Evolutionary conservation across 2,113 vertebrate genomes (phyloP).

Genomic region (Ariopsis seemanni): DNA sequence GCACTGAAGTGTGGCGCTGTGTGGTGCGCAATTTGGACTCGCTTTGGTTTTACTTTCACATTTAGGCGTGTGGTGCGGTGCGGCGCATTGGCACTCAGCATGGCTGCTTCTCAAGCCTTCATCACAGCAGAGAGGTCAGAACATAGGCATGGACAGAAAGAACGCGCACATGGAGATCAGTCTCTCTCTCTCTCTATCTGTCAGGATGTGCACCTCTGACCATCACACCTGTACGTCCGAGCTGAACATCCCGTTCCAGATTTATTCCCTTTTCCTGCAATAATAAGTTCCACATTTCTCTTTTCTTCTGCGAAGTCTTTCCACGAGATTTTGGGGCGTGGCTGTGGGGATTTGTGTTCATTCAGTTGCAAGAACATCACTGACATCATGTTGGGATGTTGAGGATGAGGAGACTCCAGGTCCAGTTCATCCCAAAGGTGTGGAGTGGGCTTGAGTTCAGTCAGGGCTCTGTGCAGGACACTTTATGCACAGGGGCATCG

Average conservation of each 20-base stretch:
- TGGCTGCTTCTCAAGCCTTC: neutral
- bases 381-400: neutral
- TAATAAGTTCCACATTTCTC: too few species aligned
- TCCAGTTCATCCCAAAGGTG: neutral
- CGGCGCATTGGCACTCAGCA: neutral
- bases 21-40: neutral
- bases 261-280: neutral
- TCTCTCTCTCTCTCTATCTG: neutral
- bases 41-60: slow-evolving; percentile 39
- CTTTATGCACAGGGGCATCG: too few species aligned
- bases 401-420: too few species aligned
- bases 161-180: too few species aligned
- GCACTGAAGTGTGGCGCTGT: neutral
- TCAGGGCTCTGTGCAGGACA: neutral
- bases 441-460: neutral
- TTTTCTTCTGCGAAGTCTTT: too few species aligned
- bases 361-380: neutral
- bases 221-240: too few species aligned
- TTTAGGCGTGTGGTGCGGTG: neutral
- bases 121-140: neutral
- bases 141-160: neutral
- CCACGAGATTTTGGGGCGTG: too few species aligned
- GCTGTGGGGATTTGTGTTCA: too few species aligned
- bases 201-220: neutral
- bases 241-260: neutral